Conservation (phyloP, 2,113 vertebrate genomes). For the Ginglymostoma cirratum region DNA sequence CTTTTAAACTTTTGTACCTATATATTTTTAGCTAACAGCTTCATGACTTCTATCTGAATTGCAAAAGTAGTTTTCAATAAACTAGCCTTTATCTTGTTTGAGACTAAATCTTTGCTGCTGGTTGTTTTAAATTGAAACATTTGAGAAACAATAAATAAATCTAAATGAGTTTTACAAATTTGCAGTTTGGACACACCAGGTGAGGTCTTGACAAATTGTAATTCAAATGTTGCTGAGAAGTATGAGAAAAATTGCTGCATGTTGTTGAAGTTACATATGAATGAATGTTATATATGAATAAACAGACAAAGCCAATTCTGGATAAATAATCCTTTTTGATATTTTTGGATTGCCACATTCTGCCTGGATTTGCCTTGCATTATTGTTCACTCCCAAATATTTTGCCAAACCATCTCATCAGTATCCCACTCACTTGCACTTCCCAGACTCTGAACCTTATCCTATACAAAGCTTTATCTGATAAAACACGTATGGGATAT, state of each 20-base stretch:
- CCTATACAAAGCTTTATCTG: not conserved
- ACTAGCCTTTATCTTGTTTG: too few species aligned
- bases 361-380: not conserved
- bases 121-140: not conserved
- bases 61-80: too few species aligned
- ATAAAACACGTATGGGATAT: not conserved
- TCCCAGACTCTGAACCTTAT: not conserved
- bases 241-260: not conserved
- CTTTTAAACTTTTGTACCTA: too few species aligned
- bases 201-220: not conserved
- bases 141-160: too few species aligned
- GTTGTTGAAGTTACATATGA: not conserved
- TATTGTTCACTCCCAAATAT: not conserved
- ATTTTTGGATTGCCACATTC: not conserved
- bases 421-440: not conserved
- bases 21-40: too few species aligned
- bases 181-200: too few species aligned
- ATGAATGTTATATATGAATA: not conserved
- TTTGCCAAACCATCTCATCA: not conserved
- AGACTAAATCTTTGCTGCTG: too few species aligned
- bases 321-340: not conserved
- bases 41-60: too few species aligned
- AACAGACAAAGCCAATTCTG: not conserved
- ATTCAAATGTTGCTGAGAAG: not conserved
- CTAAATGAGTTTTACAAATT: too few species aligned